These are phyloP conservation scores for Emydura subglobosa DNA, from an alignment of 2,113 vertebrate species.

Conservation along the genomic window DNA sequence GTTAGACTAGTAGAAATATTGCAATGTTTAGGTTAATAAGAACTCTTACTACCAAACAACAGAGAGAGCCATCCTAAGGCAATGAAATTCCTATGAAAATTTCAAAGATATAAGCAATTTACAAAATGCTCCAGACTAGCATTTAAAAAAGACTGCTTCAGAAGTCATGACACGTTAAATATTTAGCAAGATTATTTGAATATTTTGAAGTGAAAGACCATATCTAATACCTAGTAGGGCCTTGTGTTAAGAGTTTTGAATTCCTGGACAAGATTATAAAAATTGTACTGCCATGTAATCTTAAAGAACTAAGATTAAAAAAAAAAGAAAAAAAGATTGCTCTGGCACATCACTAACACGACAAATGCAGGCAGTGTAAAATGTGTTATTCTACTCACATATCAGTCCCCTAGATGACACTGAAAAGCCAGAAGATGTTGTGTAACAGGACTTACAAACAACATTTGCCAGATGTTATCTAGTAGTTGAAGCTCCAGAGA, in stretches of 20 bases:
- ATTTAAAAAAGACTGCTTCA: neutral
- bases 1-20: rapidly evolving
- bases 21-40: neutral
- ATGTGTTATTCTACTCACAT: constrained; percentile 66
- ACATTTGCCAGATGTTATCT: constrained; percentile 75
- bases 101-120: neutral
- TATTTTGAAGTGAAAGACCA: neutral
- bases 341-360: neutral
- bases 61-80: neutral
- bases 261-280: neutral
- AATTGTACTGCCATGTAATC: neutral
- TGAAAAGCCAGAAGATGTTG: constrained; percentile 65
- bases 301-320: constrained; percentile 19
- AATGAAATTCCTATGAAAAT: neutral
- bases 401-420: constrained; percentile 51
- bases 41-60: neutral
- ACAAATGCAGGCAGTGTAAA: constrained; percentile 24
- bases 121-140: neutral
- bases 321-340: neutral
- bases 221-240: neutral
- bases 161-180: neutral
- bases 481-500: constrained; percentile 61
- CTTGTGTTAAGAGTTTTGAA: neutral
- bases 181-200: neutral
- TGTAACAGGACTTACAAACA: constrained; percentile 70